phyloP scores from a whole-genome alignment of 2,113 vertebrate species.

The Chaenocephalus aceratus region DNA sequence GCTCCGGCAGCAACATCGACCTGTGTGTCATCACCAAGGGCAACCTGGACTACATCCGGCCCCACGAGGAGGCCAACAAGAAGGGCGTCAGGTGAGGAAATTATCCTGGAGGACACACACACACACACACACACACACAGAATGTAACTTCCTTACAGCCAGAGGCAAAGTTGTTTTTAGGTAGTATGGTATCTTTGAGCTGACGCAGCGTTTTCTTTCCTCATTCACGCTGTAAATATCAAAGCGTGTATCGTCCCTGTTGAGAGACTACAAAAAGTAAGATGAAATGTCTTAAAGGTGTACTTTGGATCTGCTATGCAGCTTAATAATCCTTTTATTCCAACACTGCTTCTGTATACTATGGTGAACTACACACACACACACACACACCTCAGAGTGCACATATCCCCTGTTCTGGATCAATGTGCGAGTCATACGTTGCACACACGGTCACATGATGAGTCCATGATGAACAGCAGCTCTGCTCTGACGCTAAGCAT shows the following conservation, averaged over 20 bases:
- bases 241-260: no score
- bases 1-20: slow-evolving; percentile 97
- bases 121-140: no score
- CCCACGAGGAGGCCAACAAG: slow-evolving; percentile 91
- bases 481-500: background rate
- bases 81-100: slow-evolving; percentile 91
- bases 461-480: background rate
- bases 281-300: no score
- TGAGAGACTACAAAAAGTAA: no score
- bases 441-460: background rate
- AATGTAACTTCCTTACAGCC: no score
- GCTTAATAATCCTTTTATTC: background rate
- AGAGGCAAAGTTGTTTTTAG: no score
- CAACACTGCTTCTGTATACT: background rate
- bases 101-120: background rate
- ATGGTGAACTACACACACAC: background rate
- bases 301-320: no score
- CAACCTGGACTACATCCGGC: slow-evolving; percentile 94
- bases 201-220: no score
- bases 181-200: no score
- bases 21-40: slow-evolving; percentile 94
- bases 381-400: no score
- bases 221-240: no score
- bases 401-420: no score
- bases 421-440: background rate